Evolutionary conservation across 2,888 invertebrate species (phyloP).

Genomic region (Eupithecia subumbrata): DNA sequence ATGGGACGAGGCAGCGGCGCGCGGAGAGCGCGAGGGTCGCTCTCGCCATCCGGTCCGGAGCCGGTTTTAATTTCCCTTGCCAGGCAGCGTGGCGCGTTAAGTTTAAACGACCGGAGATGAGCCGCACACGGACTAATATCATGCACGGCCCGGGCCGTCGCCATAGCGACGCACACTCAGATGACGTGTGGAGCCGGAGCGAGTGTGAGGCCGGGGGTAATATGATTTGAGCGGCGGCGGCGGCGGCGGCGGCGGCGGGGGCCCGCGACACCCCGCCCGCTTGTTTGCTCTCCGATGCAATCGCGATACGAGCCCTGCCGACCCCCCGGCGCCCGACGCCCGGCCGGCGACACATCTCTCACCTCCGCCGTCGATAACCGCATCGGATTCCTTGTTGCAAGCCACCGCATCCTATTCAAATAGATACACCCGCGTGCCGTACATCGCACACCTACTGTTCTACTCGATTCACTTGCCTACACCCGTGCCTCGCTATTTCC

Average conservation of each 20-base stretch:
- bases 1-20: slow-evolving; percentile 44
- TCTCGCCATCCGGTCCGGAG: slow-evolving; percentile 77
- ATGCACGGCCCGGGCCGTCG: slow-evolving; percentile 86
- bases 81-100: slow-evolving; percentile 73
- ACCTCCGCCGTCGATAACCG: slow-evolving; percentile 81
- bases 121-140: slow-evolving; percentile 81
- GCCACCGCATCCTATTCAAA: slow-evolving; percentile 81
- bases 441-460: slow-evolving; percentile 62
- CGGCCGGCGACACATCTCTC: slow-evolving; percentile 75
- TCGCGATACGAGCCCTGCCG: slow-evolving; percentile 76
- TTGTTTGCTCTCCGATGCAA: slow-evolving; percentile 84
- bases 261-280: slow-evolving; percentile 77
- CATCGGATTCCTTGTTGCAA: slow-evolving; percentile 83
- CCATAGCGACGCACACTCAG: slow-evolving; percentile 87
- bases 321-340: slow-evolving; percentile 50
- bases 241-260: slow-evolving; percentile 72
- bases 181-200: slow-evolving; percentile 85
- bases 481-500: slow-evolving; percentile 57
- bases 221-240: slow-evolving; percentile 82
- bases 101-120: slow-evolving; percentile 83
- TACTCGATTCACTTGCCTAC: slow-evolving; percentile 65
- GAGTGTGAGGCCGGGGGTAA: slow-evolving; percentile 80
- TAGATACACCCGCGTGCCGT: slow-evolving; percentile 71
- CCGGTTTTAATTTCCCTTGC: slow-evolving; percentile 82
- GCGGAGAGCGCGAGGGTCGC: slow-evolving; percentile 61